These are phyloP conservation scores for Zygaena filipendulae DNA, from an alignment of 2,888 invertebrate species.

Conservation along the genomic window DNA sequence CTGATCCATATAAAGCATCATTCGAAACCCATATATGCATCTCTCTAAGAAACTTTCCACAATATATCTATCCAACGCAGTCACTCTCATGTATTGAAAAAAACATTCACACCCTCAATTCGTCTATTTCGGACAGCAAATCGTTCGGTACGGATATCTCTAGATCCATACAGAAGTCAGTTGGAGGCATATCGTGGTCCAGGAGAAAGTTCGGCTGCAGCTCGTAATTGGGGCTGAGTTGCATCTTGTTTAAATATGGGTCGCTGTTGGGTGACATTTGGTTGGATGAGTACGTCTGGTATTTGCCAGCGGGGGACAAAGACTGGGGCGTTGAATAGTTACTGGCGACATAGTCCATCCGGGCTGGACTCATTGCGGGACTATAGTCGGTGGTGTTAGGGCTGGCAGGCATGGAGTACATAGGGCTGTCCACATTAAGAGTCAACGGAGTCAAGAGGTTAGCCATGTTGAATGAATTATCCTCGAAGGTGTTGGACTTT, in stretches of 20 bases:
- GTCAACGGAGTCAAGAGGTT: constrained; percentile 47
- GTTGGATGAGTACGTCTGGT: constrained; percentile 38
- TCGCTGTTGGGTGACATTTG: constrained; percentile 42
- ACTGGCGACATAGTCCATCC: constrained; percentile 38
- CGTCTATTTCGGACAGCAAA: constrained; percentile 44
- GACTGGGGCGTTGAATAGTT: constrained; percentile 51
- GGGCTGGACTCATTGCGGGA: constrained; percentile 47
- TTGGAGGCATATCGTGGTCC: constrained; percentile 32
- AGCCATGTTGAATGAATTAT: constrained; percentile 20
- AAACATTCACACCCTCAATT: too few species aligned
- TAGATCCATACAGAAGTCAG: constrained; percentile 47
- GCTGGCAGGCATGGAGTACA: constrained; percentile 47
- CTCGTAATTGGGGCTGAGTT: constrained; percentile 39
- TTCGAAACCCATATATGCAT: too few species aligned
- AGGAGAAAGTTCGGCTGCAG: constrained; percentile 36
- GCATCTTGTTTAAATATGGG: constrained; percentile 53
- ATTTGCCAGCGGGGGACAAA: constrained; percentile 43
- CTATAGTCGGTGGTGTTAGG: constrained; percentile 40
- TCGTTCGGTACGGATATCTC: constrained; percentile 48
- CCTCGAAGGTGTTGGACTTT: constrained; percentile 23
- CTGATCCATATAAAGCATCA: too few species aligned
- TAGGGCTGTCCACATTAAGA: constrained; percentile 41
- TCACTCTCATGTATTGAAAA: too few species aligned
- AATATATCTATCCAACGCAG: too few species aligned
- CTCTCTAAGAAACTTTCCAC: too few species aligned